Evolutionary conservation across 2,113 vertebrate species (phyloP).

Genomic region (Syngnathoides biaculeatus): DNA sequence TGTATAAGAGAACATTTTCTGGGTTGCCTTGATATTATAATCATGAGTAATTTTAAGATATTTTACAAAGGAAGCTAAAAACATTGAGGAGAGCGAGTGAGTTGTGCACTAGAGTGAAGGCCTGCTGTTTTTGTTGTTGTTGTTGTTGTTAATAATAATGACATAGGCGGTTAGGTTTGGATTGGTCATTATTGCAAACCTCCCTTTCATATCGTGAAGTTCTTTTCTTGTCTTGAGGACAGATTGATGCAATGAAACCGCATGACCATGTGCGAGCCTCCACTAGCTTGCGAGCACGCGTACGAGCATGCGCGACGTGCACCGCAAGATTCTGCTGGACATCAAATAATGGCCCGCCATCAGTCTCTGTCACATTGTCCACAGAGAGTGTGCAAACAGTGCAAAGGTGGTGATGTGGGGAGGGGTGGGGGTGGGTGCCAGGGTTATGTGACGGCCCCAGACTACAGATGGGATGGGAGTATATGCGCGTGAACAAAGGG

Average conservation of each 20-base stretch:
- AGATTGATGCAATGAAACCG: not conserved
- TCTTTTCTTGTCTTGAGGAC: not conserved
- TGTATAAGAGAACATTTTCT: too few species aligned
- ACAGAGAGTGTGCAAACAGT: slow-evolving; percentile 19
- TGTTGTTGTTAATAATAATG: too few species aligned
- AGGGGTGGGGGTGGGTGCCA: slow-evolving; percentile 17
- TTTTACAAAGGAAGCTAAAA: not conserved
- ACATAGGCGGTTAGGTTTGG: not conserved
- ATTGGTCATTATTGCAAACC: not conserved
- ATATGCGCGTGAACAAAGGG: slow-evolving; percentile 36
- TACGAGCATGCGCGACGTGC: not conserved
- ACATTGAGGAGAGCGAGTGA: not conserved
- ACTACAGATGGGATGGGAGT: slow-evolving; percentile 22
- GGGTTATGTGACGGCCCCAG: slow-evolving; percentile 7
- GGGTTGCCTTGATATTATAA: too few species aligned
- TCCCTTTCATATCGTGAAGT: not conserved
- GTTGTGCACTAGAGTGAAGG: not conserved
- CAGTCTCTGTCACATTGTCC: slow-evolving; percentile 64
- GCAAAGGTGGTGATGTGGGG: slow-evolving; percentile 17
- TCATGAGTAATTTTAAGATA: too few species aligned
- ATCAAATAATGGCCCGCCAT: slow-evolving; percentile 63
- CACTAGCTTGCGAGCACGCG: not conserved
- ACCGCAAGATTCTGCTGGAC: slow-evolving; percentile 39
- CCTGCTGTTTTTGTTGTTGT: not conserved
- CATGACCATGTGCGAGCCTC: too few species aligned